These are phyloP conservation scores for Corythucha ciliata DNA, from an alignment of 2,888 invertebrate genomes.

Conservation along the genomic window DNA sequence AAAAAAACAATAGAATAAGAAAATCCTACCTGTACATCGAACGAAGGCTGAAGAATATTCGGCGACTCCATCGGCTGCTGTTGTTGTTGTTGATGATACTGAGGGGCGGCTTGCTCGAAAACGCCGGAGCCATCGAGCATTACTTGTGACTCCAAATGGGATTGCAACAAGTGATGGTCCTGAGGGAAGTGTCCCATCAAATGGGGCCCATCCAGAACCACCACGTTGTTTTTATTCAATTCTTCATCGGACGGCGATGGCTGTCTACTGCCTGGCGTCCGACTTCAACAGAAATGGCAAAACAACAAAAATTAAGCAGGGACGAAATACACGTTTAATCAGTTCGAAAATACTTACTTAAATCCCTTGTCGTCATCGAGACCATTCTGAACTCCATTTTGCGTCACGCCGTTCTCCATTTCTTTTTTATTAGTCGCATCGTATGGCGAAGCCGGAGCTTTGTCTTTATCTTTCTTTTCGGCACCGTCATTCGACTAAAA, in stretches of 20 bases:
- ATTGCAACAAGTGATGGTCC: slow-evolving; percentile 29
- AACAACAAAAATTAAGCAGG: too few species aligned
- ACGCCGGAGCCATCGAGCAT: slow-evolving; percentile 33
- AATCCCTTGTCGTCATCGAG: slow-evolving; percentile 82
- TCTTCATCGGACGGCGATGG: slow-evolving; percentile 87
- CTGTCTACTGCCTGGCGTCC: slow-evolving; percentile 82
- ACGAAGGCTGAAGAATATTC: slow-evolving; percentile 48
- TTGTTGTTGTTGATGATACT: slow-evolving; percentile 32
- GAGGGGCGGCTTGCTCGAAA: slow-evolving; percentile 29
- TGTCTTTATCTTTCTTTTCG: slow-evolving; percentile 47
- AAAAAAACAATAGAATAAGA: too few species aligned
- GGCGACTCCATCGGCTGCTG: slow-evolving; percentile 38
- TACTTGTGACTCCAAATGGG: slow-evolving; percentile 38
- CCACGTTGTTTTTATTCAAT: slow-evolving; percentile 47
- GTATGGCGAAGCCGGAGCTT: slow-evolving; percentile 49
- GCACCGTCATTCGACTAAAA: slow-evolving; percentile 39
- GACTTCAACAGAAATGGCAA: slow-evolving; percentile 54
- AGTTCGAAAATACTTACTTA: slow-evolving; percentile 57
- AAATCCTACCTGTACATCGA: slow-evolving; percentile 67
- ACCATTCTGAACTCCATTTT: slow-evolving; percentile 56
- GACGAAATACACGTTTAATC: too few species aligned
- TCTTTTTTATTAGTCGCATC: slow-evolving; percentile 43
- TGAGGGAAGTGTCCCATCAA: slow-evolving; percentile 42
- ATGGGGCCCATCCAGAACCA: slow-evolving; percentile 35
- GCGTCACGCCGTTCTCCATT: slow-evolving; percentile 42